Base-by-base conservation (phyloP, 2,888 invertebrate species). In the Temnothorax ravouxi region DNA sequence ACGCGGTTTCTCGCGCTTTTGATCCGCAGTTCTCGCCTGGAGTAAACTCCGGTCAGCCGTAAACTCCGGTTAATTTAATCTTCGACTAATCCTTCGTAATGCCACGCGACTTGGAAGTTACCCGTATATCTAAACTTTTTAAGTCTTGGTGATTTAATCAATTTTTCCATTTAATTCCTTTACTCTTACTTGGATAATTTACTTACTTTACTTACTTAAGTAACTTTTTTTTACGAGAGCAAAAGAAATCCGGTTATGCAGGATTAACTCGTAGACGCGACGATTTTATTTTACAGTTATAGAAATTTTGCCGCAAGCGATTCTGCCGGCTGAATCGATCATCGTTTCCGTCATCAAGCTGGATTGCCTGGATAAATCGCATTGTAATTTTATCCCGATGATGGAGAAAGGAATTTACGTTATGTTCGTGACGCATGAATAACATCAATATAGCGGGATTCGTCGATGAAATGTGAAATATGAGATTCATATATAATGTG, bases 341-440 rank as follows among this genome's bases (percentile, higher is more conserved):
- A 25, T 25, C 25, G 9, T 29, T 47, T 47, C 25, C 44, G 44
- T 25, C 25, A 44, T 44, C 21, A 18, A 18, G 21, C 25, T 25
- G 25, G 9, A 47, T 29, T 29, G 44, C 8, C 21, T 21, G 52
- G 25, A 64, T 44, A 64, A 64, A 25, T 41, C 41, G 41, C 18
- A 25, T 15, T 66, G 15, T 47, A 66, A 66, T 47, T 66, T 66
- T 29, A 66, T 15, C 13, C 44, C 25, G 25, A 50, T 47, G 67
- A 29, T 3, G 38, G 41, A 67, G 25, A 25, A 67, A 25, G 11
- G 18, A 66, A 67, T 18, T 66, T 9, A 15, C 44, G 13, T 66
- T 66, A 21, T 13, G 44, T 25, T 47, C 4, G 18, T 66, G 66
- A 44, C 25, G 44, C 15, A 18, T 3, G 44, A 66, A 21, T 25